Conservation (phyloP, 1,140 invertebrate species). For the Eumeta japonica region DNA sequence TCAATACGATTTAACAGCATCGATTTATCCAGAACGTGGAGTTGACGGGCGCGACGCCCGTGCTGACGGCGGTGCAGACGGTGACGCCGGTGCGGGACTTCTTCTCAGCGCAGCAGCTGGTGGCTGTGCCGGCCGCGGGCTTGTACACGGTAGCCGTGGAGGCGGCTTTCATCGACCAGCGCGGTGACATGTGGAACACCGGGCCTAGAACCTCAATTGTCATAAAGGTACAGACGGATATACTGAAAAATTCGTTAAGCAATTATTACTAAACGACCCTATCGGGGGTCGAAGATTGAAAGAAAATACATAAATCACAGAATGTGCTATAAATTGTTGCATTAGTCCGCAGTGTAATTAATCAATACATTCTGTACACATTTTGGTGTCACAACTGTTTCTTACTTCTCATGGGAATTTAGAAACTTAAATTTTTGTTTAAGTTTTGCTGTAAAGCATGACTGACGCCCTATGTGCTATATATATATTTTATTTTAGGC, state of each 20-base stretch:
- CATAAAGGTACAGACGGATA: slow-evolving; percentile 58
- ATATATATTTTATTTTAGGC: too few species aligned
- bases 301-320: neutral
- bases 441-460: too few species aligned
- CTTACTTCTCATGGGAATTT: too few species aligned
- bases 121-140: slow-evolving; percentile 55
- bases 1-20: too few species aligned
- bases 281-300: too few species aligned
- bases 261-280: neutral
- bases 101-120: slow-evolving; percentile 72
- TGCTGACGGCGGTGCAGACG: slow-evolving; percentile 54
- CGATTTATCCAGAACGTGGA: slow-evolving; percentile 38
- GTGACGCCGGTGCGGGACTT: slow-evolving; percentile 74
- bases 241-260: neutral
- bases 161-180: slow-evolving; percentile 66
- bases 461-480: too few species aligned
- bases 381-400: too few species aligned
- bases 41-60: slow-evolving; percentile 28
- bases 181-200: slow-evolving; percentile 67
- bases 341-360: too few species aligned
- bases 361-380: neutral
- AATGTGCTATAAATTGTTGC: neutral
- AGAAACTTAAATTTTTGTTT: too few species aligned
- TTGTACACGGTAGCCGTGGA: slow-evolving; percentile 62
- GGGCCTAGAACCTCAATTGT: slow-evolving; percentile 63